A percentile compares a stretch with the other conserved stretches of the same genome.
phyloP scores from a whole-genome alignment of 2,797 vertebrate genomes.

The Phylloscopus collybita region DNA sequence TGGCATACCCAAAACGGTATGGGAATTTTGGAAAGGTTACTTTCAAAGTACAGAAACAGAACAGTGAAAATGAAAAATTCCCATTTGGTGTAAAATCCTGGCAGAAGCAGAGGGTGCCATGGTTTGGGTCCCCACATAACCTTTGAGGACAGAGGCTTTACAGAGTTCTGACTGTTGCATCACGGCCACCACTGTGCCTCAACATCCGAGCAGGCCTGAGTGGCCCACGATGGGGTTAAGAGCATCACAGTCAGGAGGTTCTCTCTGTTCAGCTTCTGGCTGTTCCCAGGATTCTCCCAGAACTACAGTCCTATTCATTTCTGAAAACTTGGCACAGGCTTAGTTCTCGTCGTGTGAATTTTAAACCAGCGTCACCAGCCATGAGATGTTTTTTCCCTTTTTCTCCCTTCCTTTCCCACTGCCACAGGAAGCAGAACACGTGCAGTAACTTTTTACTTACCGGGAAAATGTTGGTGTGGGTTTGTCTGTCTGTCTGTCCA shows the following conservation, averaged over 20 bases:
- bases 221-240: background rate
- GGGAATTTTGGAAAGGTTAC: background rate
- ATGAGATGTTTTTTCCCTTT: background rate
- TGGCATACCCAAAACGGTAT: background rate
- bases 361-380: background rate
- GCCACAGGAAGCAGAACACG: background rate
- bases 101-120: background rate
- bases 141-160: background rate
- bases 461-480: background rate
- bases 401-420: background rate
- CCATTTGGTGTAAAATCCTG: background rate
- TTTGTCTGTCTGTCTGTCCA: background rate
- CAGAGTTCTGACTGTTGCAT: background rate
- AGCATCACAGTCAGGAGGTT: background rate
- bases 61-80: background rate
- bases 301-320: background rate
- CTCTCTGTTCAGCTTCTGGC: background rate
- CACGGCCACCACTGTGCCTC: accelerated
- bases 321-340: background rate
- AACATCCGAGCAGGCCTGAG: background rate
- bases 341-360: background rate
- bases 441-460: background rate
- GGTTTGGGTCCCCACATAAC: background rate
- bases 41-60: background rate
- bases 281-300: background rate